Base-by-base conservation (phyloP, 2,113 vertebrate genomes). In the Machaerirhynchus nigripectus region DNA sequence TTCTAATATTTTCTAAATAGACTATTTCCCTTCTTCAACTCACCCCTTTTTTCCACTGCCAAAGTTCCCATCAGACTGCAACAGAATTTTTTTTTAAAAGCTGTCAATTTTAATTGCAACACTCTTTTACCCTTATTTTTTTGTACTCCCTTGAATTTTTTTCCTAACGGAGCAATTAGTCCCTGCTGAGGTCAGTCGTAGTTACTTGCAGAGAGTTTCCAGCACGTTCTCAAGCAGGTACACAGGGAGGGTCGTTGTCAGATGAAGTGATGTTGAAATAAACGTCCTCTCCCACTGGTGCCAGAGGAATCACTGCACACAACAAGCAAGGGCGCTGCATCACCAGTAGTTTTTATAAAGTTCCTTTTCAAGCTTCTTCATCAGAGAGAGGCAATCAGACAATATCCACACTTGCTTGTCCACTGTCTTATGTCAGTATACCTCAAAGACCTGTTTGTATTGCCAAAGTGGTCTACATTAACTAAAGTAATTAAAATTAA, bases 151-250 rank as follows among this genome's bases (percentile, higher is more conserved):
- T 86, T 71, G 19, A 63, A 90, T 90, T 92, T 90, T 95, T 40
- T 52, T 55, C 23, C 75, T 79, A 79, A 87, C 50, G 74, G 93
- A 95, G 65, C 84, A 82, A 89, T 89, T 95, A 91, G 44, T 68
- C n/a, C 40, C 37, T 33, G 56, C 61, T 78, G 53, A 82, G 65
- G 80, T 84, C 84, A 75, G 47, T 40, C 79, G 3, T 6, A 65
- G 69, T 31, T 87, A 74, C 28, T 92, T 56, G 50, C 56, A 91
- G 75, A 61, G 35, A 83, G 37, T 65, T 94, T 64, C 59, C 10
- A 46, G 63, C 26, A 22, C 11, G 6, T 86, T 86, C 35, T 74
- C 52, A 33, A 26, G 63, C 35, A 92, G 52, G 64, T 78, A 81
- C 30, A 50, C 5, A 40, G 50, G 67, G 50, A 35, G 13, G 30